Base-by-base conservation (phyloP, 2,888 invertebrate species). In the Ctenicera cuprea region DNA sequence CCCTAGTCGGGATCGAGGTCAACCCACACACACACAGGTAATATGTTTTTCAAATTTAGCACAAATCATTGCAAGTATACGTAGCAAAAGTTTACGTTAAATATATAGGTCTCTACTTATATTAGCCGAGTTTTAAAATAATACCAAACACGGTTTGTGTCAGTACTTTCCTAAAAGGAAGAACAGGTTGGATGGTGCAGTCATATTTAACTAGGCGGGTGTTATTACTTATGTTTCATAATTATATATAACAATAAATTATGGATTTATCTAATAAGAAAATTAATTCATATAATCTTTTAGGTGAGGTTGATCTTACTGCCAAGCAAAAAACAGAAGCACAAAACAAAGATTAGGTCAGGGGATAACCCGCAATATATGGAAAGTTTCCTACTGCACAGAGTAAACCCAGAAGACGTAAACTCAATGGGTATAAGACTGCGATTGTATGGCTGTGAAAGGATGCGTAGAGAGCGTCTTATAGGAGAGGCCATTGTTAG, bases 391-490 rank as follows among this genome's bases (percentile, higher is more conserved):
- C 90, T 96, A 48, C 91, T 97, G 80, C 96, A 94, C 85, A 94
- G 97, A 83, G 95, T 97, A 41, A 96, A 95, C 88, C 96, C 96
- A 86, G 97, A 97, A 90, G 97, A 97, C 82, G 96, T 98, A 3
- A 95, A 95, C 86, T 95, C 95, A 16, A 94, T 97, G 90, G 97
- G 97, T 0, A 90, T 98, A 3, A 91, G 98, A 67, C 91, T 98
- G 79, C 92, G 98, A 57, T 91, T 98, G 62, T 98, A 97, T 85
- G 95, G 97, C 45, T 95, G 97, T 87, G 97, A 97, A 84, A 90
- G 97, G 80, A 96, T 98, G 94, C 91, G 97, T 18, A 91, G 97
- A 61, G 97, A 97, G 86, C 91, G 97, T 65, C 90, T 98, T 80
- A 93, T 98, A 64, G 97, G 97, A 11, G 98, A 98, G 87, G 93